Percentiles rank a stretch among this genome's conserved stretches.
Conservation (phyloP, 2,113 vertebrate genomes). For the Lophura nycthemera region DNA sequence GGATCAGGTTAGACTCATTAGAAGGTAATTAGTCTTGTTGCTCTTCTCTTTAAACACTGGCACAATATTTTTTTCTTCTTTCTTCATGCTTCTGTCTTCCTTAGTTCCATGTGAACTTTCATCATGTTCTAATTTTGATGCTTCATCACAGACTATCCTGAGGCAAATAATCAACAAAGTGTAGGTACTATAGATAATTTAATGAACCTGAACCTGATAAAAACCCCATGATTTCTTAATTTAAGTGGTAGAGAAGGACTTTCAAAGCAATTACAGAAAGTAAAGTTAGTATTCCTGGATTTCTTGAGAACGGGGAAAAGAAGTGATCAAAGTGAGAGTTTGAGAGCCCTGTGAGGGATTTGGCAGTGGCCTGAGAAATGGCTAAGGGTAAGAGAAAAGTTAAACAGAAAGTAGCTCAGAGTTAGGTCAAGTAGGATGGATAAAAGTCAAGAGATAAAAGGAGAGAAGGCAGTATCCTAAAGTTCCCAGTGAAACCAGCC, state of each 20-base stretch:
- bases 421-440: not conserved
- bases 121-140: not conserved
- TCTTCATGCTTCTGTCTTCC: not conserved
- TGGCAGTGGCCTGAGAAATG: not conserved
- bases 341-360: not conserved
- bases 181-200: not conserved
- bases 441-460: not conserved
- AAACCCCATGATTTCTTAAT: not conserved
- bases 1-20: not conserved
- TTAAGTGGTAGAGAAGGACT: not conserved
- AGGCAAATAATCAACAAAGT: not conserved
- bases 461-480: not conserved
- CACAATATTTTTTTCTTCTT: not conserved
- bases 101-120: not conserved
- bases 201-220: not conserved
- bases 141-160: not conserved
- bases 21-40: not conserved
- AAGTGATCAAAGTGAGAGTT: not conserved
- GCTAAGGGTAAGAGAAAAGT: not conserved
- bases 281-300: not conserved
- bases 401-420: not conserved
- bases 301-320: not conserved
- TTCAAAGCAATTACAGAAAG: not conserved
- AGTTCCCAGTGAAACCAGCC: not conserved
- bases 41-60: not conserved